Conservation (phyloP, 2,113 vertebrate species). For the Chauna torquata region DNA sequence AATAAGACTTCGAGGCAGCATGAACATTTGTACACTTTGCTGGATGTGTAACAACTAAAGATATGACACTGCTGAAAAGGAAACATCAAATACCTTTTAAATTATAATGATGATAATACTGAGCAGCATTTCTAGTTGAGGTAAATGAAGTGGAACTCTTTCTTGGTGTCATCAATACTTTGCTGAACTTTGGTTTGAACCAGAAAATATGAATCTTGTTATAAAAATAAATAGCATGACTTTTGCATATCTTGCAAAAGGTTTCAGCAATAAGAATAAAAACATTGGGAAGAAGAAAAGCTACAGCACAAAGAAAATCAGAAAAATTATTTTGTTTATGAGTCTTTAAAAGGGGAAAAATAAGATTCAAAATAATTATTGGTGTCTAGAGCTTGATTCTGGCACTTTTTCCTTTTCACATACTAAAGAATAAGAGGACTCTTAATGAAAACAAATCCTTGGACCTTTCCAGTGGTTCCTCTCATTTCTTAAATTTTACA, state of each 20-base stretch:
- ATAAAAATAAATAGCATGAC: background rate
- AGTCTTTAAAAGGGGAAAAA: background rate
- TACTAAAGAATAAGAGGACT: background rate
- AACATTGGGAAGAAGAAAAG: background rate
- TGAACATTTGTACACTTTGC: background rate
- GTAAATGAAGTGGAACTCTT: background rate
- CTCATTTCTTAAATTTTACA: background rate
- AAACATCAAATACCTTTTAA: background rate
- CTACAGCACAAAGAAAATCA: background rate
- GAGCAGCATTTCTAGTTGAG: background rate
- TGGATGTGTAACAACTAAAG: background rate
- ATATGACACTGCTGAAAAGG: background rate
- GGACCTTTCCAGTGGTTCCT: background rate
- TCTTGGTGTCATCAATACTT: background rate
- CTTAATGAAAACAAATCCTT: background rate
- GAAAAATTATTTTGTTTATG: background rate
- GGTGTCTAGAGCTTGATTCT: background rate
- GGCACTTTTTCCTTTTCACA: background rate
- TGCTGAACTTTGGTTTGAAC: background rate
- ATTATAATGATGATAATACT: background rate
- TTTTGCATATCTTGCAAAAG: background rate
- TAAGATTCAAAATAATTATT: background rate
- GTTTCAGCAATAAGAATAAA: background rate
- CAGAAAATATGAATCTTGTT: background rate
- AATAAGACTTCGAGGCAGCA: background rate